Evolutionary conservation across 2,113 vertebrate species (phyloP).

Genomic region (Neolamprologus variostigma): DNA sequence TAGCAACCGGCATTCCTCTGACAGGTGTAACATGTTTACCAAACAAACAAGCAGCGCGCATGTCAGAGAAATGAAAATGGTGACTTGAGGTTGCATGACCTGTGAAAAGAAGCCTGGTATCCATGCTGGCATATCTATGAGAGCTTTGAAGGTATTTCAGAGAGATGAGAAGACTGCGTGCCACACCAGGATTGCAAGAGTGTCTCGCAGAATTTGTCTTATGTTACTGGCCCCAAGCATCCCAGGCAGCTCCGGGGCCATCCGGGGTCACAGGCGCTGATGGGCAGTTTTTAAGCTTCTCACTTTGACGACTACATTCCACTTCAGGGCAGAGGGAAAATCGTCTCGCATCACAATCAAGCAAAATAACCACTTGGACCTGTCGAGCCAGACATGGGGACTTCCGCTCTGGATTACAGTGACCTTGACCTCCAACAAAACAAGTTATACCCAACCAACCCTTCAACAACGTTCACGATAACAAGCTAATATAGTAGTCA

Average conservation of each 20-base stretch:
- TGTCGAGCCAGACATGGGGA: slow-evolving; percentile 37
- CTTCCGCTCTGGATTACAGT: slow-evolving; percentile 30
- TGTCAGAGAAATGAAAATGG: slow-evolving; percentile 55
- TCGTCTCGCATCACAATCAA: slow-evolving; percentile 39
- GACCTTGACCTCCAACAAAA: slow-evolving; percentile 48
- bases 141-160: slow-evolving; percentile 50
- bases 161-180: slow-evolving; percentile 53
- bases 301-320: slow-evolving; percentile 61
- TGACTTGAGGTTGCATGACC: slow-evolving; percentile 64
- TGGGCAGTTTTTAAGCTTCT: slow-evolving; percentile 60
- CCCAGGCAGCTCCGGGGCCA: slow-evolving; percentile 56
- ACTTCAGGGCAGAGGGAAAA: slow-evolving; percentile 50
- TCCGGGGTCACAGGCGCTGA: slow-evolving; percentile 57
- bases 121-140: slow-evolving; percentile 33
- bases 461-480: neutral
- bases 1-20: slow-evolving; percentile 76
- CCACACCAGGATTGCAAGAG: slow-evolving; percentile 57
- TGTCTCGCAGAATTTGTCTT: slow-evolving; percentile 65
- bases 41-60: slow-evolving; percentile 75
- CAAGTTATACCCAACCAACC: neutral
- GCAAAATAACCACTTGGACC: slow-evolving; percentile 43
- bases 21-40: slow-evolving; percentile 92
- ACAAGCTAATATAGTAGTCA: neutral
- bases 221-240: slow-evolving; percentile 69
- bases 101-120: slow-evolving; percentile 66